These are phyloP conservation scores for Uloborus plumipes DNA, from an alignment of 2,888 invertebrate species.

Conservation along the genomic window DNA sequence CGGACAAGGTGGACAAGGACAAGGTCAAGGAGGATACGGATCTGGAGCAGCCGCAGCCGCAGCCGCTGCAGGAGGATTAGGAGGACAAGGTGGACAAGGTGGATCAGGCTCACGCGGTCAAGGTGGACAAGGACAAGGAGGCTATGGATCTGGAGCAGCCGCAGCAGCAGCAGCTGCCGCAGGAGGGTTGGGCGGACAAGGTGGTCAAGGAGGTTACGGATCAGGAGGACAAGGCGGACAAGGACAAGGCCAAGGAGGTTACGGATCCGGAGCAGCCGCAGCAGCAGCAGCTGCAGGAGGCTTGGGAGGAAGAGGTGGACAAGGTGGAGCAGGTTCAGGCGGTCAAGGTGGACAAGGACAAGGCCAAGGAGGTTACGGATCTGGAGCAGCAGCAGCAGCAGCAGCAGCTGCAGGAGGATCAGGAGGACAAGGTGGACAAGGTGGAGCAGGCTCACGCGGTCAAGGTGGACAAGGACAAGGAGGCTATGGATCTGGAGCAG, in stretches of 20 bases:
- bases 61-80: background rate
- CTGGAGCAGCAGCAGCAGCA: no score
- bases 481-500: no score
- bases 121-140: background rate
- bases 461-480: no score
- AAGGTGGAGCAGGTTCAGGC: background rate
- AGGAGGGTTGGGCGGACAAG: background rate
- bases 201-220: background rate
- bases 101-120: background rate
- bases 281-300: background rate
- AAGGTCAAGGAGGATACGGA: background rate
- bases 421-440: no score
- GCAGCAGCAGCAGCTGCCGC: background rate
- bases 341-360: background rate
- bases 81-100: background rate
- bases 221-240: no score
- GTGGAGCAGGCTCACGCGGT: no score
- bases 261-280: no score
- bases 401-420: no score
- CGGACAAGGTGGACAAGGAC: background rate
- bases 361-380: no score
- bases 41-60: background rate
- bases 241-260: no score
- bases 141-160: background rate
- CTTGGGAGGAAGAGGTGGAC: background rate